These are phyloP conservation scores for Smittia sp. DNA, from an alignment of 2,888 invertebrate species.

Conservation along the genomic window DNA sequence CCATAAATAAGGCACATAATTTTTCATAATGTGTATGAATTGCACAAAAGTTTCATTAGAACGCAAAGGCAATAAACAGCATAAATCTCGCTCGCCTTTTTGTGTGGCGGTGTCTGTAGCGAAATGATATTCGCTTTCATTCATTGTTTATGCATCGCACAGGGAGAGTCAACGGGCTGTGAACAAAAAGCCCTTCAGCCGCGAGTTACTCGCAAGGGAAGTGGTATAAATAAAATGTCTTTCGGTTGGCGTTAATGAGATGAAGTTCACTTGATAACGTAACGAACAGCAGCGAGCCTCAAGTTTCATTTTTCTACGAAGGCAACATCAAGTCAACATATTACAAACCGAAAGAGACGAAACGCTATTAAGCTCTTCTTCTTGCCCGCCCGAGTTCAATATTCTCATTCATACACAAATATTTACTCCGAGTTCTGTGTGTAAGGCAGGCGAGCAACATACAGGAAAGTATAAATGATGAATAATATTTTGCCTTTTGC, in stretches of 20 bases:
- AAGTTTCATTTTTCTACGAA: conserved; percentile 15
- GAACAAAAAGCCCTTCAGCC: neutral
- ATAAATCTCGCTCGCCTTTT: conserved; percentile 21
- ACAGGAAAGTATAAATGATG: conserved; percentile 17
- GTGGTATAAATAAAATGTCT: neutral
- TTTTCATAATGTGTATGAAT: conserved; percentile 2
- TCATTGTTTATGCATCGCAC: conserved; percentile 9
- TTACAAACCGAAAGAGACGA: conserved; percentile 16
- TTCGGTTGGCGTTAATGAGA: conserved; percentile 10
- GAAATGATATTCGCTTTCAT: neutral
- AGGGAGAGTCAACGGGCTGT: neutral
- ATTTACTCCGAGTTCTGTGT: conserved; percentile 17
- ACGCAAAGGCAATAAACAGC: neutral
- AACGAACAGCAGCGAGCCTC: neutral
- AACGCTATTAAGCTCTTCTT: conserved; percentile 28
- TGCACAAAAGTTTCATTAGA: conserved; percentile 21
- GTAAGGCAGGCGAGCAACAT: neutral
- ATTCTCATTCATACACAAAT: conserved; percentile 41
- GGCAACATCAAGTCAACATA: neutral
- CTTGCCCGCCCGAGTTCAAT: conserved; percentile 30
- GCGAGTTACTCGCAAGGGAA: neutral
- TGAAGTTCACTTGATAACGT: conserved; percentile 16
- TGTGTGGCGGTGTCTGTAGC: conserved; percentile 2
- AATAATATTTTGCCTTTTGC: conserved; percentile 21
- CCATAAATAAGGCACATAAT: conserved; percentile 27